phyloP scores from a whole-genome alignment of 2,113 vertebrate species.

The Cryptotis parvus region DNA sequence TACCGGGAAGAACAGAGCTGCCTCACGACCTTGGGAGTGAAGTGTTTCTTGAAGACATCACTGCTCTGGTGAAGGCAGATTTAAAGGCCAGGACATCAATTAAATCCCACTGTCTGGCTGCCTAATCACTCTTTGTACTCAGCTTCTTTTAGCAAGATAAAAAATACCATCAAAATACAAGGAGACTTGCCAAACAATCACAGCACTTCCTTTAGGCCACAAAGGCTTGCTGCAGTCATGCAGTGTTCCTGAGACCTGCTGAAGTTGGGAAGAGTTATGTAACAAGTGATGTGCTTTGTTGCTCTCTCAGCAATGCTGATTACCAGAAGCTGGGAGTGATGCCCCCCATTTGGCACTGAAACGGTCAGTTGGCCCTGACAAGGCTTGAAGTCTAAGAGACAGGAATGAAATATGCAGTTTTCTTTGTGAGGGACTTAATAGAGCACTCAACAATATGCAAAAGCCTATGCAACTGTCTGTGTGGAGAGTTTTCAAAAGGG shows the following conservation, averaged over 20 bases:
- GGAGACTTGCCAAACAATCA: slow-evolving; percentile 54
- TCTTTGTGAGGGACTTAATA: slow-evolving; percentile 1
- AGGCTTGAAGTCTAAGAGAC: background rate
- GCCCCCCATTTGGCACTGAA: background rate
- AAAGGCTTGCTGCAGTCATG: background rate
- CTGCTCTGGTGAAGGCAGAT: slow-evolving; percentile 66
- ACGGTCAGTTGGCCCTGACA: background rate
- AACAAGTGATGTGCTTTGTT: slow-evolving; percentile 6
- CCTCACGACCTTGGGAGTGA: slow-evolving; percentile 67
- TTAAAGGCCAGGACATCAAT: slow-evolving; percentile 77
- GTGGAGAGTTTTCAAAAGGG: background rate
- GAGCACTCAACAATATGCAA: background rate
- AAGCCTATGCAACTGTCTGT: background rate
- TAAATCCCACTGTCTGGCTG: slow-evolving; percentile 64
- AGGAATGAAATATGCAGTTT: background rate
- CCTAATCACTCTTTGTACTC: slow-evolving; percentile 60
- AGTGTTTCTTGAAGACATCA: slow-evolving; percentile 74
- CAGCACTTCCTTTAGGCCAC: slow-evolving; percentile 8
- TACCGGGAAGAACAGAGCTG: slow-evolving; percentile 64
- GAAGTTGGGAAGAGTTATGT: background rate
- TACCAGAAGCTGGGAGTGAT: slow-evolving; percentile 14
- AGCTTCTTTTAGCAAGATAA: slow-evolving; percentile 61
- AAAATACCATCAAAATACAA: slow-evolving; percentile 68
- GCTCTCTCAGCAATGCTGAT: background rate
- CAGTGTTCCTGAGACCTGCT: slow-evolving; percentile 38